phyloP scores from a whole-genome alignment of 2,113 vertebrate species.

The Phylloscopus trochiloides region DNA sequence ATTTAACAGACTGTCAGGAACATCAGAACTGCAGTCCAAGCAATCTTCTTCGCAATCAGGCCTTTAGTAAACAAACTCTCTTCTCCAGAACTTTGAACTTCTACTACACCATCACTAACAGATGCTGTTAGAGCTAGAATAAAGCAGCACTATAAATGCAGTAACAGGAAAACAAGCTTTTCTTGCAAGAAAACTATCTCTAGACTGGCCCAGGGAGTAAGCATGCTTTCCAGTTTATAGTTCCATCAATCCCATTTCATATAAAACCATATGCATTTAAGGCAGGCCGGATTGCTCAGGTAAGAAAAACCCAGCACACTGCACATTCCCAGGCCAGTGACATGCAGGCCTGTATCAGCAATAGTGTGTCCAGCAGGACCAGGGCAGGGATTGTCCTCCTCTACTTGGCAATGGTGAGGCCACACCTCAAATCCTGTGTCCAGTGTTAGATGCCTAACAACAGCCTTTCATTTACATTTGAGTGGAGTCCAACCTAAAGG shows the following conservation, averaged over 20 bases:
- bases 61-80: not conserved
- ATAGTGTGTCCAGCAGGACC: not conserved
- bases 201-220: not conserved
- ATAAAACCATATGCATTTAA: not conserved
- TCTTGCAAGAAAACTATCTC: not conserved
- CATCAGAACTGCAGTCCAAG: not conserved
- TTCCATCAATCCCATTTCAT: not conserved
- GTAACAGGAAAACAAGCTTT: not conserved
- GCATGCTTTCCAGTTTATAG: not conserved
- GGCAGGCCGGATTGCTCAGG: not conserved
- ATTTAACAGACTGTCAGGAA: not conserved
- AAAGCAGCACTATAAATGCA: not conserved
- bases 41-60: not conserved
- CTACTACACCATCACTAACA: not conserved
- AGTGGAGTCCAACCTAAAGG: not conserved
- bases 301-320: not conserved
- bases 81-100: not conserved
- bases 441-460: not conserved
- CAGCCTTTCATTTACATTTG: not conserved
- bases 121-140: not conserved
- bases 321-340: not conserved
- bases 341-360: not conserved
- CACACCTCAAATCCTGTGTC: rapidly evolving
- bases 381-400: not conserved
- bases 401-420: not conserved